Conservation (phyloP, 2,888 invertebrate species). For the Osedax frankpressi region DNA sequence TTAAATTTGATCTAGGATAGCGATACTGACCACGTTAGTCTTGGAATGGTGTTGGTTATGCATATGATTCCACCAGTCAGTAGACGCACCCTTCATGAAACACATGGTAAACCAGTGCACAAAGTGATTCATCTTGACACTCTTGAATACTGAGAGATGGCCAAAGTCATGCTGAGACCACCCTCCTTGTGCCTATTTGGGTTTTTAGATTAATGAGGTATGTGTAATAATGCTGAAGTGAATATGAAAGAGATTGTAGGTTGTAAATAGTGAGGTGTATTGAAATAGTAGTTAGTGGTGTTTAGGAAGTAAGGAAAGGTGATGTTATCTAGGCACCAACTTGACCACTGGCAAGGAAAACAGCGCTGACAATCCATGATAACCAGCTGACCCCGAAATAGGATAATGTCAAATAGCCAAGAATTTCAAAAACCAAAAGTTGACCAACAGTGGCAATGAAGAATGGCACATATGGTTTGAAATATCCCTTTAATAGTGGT, state of each 20-base stretch:
- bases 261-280: too few species aligned
- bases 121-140: constrained; percentile 33
- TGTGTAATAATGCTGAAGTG: too few species aligned
- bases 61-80: constrained; percentile 46
- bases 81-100: constrained; percentile 41
- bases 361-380: constrained; percentile 32
- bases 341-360: constrained; percentile 36
- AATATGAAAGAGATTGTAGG: too few species aligned
- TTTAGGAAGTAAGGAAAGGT: too few species aligned
- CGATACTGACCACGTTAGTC: constrained; percentile 42
- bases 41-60: constrained; percentile 47
- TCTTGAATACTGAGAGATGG: constrained; percentile 43
- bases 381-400: constrained; percentile 39
- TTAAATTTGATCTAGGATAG: too few species aligned
- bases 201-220: background rate
- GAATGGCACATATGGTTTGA: constrained; percentile 36
- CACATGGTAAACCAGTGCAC: constrained; percentile 40
- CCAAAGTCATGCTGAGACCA: constrained; percentile 47
- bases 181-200: constrained; percentile 38
- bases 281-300: too few species aligned
- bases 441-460: constrained; percentile 35
- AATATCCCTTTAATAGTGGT: constrained; percentile 33
- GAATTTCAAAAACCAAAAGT: constrained; percentile 35
- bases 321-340: too few species aligned
- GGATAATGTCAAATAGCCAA: constrained; percentile 35